Evolutionary conservation across 2,797 vertebrate genomes (phyloP).

Genomic region (Rhabdophis nuchalis): DNA sequence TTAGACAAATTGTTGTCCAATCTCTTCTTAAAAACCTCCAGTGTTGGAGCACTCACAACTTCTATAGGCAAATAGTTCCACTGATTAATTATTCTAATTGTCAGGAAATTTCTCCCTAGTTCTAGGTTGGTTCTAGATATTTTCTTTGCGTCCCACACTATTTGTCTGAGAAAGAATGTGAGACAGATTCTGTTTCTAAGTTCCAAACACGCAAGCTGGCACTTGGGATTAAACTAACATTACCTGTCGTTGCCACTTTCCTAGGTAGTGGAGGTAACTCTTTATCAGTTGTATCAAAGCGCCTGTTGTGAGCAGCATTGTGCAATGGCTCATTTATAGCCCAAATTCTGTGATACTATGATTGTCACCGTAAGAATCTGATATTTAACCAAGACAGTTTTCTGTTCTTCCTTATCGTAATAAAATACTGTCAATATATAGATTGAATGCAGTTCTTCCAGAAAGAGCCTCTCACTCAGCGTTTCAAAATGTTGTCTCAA

Average conservation of each 20-base stretch:
- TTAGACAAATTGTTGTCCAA: too few species aligned
- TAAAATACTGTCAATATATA: neutral
- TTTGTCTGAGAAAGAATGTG: neutral
- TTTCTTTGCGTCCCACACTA: neutral
- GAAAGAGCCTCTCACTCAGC: neutral
- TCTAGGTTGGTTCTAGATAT: neutral
- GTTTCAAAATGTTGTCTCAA: neutral
- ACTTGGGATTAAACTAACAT: too few species aligned
- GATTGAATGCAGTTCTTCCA: neutral
- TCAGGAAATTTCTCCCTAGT: too few species aligned
- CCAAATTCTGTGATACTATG: neutral
- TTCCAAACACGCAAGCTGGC: neutral
- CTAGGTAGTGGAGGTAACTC: neutral
- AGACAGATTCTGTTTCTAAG: too few species aligned
- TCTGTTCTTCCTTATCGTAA: neutral
- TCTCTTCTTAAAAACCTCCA: too few species aligned
- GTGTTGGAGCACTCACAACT: too few species aligned
- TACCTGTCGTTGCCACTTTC: neutral
- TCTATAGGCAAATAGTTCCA: too few species aligned
- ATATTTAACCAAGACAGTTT: neutral
- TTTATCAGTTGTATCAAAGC: neutral
- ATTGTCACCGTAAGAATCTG: neutral
- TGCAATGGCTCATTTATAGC: neutral
- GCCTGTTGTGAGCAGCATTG: neutral
- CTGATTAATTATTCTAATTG: too few species aligned